Base-by-base conservation (phyloP, 1,140 invertebrate genomes). In the Yoshiicerus persimilis region DNA sequence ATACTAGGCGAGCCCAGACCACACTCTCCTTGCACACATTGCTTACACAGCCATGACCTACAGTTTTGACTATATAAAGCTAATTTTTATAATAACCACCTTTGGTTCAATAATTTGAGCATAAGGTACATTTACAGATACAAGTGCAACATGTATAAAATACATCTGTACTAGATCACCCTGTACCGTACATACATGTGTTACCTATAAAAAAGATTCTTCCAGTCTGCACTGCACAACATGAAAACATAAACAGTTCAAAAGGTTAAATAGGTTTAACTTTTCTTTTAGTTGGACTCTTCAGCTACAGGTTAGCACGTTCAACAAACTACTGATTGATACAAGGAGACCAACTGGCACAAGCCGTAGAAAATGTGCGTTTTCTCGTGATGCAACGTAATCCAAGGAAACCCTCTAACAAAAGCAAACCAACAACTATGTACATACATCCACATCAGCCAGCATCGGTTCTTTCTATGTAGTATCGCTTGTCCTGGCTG, bases 301-400 rank as follows among this genome's bases (percentile, higher is more conserved):
- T 80, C 75, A 80, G 75, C 75, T 80, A 80, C 75, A 80, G 75
- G 75, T 80, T 80, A 80, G 75, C 84, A 84, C 84, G 84, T 86
- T 86, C 84, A 86, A 86, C 56, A 86, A 86, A 86, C 47, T 86
- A 86, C 84, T 86, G 84, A 86, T 86, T 86, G 84, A 86, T 66
- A 86, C 56, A 56, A 86, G n/a, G 32, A 80, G 75, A 80, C 75
- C 75, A 80, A 80, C 75, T 80, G 75, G 75, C 75, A 80, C 84
- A 86, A 56, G 47, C 41, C 84, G 84, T 86, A 62, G 25, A 64
- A 86, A 86, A 86, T 86, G 75, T 80, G 75, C 32, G 75, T 70
- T 70, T 16, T 70, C 25, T 70, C 30, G 27, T 30, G 25, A 70
- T 70, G 66, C 66, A 70, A 56, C n/a, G 47, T 56, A 56, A 56